Conservation (phyloP, 2,888 invertebrate genomes). For the Rhagonycha lutea region DNA sequence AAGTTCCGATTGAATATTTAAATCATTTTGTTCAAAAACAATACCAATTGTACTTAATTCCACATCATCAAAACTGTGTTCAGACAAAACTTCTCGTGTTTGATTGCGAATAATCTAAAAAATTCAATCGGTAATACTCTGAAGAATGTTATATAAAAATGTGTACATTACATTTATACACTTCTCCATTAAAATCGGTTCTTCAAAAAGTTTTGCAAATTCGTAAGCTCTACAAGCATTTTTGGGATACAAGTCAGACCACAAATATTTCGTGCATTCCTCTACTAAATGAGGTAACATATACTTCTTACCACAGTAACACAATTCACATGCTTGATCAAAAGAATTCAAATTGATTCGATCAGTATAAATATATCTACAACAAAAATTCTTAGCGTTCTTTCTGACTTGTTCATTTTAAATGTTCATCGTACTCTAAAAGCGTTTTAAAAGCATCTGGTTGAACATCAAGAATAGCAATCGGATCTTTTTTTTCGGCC, state of each 20-base stretch:
- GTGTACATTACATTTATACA: conserved; percentile 68
- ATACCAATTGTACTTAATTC: conserved; percentile 75
- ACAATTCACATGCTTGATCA: conserved; percentile 84
- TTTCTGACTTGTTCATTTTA: background rate
- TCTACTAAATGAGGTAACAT: conserved; percentile 83
- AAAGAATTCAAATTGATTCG: conserved; percentile 79
- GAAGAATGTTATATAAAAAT: background rate
- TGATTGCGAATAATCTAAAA: conserved; percentile 74
- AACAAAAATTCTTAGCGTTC: conserved; percentile 36
- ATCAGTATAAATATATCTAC: conserved; percentile 81
- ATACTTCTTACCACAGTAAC: conserved; percentile 87
- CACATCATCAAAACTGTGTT: conserved; percentile 77
- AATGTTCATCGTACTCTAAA: conserved; percentile 62
- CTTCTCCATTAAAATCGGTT: conserved; percentile 78
- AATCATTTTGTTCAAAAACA: conserved; percentile 73
- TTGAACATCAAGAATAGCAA: conserved; percentile 81
- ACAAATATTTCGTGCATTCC: conserved; percentile 81
- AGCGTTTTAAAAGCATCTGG: conserved; percentile 84
- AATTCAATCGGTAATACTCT: background rate
- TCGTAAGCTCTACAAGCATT: conserved; percentile 86
- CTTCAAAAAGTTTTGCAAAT: conserved; percentile 84
- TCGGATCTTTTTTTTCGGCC: conserved; percentile 73
- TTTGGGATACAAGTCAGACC: conserved; percentile 77
- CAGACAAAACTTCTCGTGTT: conserved; percentile 75
- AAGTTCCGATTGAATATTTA: conserved; percentile 76